A percentile compares a stretch with the other conserved stretches of the same genome.
Conservation (phyloP, 2,797 vertebrate species). For the Onychomys torridus region DNA sequence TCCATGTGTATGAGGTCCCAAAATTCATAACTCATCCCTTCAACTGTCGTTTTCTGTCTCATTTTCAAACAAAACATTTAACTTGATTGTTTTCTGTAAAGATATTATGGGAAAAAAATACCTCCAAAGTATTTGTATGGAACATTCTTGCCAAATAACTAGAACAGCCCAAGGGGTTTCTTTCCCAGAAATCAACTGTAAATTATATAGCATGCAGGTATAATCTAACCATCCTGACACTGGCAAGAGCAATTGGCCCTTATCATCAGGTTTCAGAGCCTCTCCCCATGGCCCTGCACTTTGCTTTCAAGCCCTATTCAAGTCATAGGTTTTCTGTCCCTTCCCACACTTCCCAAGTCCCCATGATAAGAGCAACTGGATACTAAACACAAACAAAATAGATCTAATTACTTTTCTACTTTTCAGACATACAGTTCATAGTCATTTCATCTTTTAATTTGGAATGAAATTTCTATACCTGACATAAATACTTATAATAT, state of each 20-base stretch:
- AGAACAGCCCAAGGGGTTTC: background rate
- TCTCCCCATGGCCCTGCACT: background rate
- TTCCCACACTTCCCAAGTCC: too few relatives aligned
- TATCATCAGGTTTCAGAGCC: too few relatives aligned
- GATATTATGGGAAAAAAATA: background rate
- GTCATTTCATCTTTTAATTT: background rate
- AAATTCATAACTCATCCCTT: background rate
- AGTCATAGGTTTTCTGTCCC: background rate
- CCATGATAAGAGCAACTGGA: background rate
- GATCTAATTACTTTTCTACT: background rate
- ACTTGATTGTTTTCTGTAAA: background rate
- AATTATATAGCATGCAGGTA: background rate
- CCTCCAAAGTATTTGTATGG: background rate
- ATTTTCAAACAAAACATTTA: background rate
- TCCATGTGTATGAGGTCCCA: background rate
- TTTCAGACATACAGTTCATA: background rate
- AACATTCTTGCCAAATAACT: background rate
- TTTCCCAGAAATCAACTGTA: background rate
- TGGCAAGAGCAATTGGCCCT: background rate
- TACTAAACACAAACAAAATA: background rate
- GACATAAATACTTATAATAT: background rate
- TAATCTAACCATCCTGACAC: background rate
- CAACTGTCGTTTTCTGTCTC: background rate
- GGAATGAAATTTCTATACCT: background rate
- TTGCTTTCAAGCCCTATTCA: background rate